A percentile compares a stretch with the other conserved stretches of the same genome.
Evolutionary conservation across 1,140 invertebrate species (phyloP).

Genomic region (Cheumatopsyche charites): DNA sequence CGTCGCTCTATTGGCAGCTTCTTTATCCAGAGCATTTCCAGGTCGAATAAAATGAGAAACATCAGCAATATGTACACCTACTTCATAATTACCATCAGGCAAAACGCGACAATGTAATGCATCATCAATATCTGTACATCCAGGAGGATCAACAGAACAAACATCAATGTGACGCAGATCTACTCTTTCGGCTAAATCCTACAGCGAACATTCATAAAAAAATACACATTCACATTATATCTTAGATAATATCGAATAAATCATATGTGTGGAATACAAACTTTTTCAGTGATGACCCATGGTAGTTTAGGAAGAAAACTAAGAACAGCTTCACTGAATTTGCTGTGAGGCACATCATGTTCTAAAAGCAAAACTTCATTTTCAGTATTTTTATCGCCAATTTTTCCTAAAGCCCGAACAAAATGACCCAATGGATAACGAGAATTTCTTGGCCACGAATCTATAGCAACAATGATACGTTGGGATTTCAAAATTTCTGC

Average conservation of each 20-base stretch:
- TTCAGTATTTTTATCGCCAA: constrained; percentile 85
- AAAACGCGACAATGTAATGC: constrained; percentile 88
- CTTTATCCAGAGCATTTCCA: constrained; percentile 84
- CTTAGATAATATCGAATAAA: neutral
- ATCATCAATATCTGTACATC: constrained; percentile 99
- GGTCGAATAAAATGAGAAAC: constrained; percentile 93
- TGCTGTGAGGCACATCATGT: constrained; percentile 95
- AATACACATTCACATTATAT: neutral
- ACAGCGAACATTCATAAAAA: constrained; percentile 45
- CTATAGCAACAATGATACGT: constrained; percentile 89
- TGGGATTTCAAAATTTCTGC: constrained; percentile 80
- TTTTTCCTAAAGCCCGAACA: constrained; percentile 80
- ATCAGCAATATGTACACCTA: constrained; percentile 96
- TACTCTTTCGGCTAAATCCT: constrained; percentile 80
- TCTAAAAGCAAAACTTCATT: constrained; percentile 95
- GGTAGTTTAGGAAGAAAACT: constrained; percentile 89
- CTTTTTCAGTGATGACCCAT: constrained; percentile 86
- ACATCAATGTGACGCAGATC: constrained; percentile 87
- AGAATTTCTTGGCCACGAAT: constrained; percentile 89
- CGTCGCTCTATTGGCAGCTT: constrained; percentile 84
- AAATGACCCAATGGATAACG: constrained; percentile 83
- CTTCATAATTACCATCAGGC: constrained; percentile 79
- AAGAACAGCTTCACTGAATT: constrained; percentile 93
- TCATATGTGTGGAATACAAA: constrained; percentile 52
- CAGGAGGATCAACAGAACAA: constrained; percentile 98